phyloP scores from a whole-genome alignment of 2,888 invertebrate genomes.

The Dynastes tityus region DNA sequence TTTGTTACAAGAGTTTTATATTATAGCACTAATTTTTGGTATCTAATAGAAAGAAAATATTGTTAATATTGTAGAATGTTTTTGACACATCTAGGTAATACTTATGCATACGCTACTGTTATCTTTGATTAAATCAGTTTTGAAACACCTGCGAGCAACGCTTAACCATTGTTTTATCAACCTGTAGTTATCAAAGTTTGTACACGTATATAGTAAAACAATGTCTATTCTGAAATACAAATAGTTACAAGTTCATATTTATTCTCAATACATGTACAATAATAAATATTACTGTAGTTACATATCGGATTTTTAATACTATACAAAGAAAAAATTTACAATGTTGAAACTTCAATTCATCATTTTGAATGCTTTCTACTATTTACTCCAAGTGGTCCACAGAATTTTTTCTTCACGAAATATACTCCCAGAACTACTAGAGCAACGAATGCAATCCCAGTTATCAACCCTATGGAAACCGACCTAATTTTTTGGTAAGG shows the following conservation, averaged over 20 bases:
- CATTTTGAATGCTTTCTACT: slow-evolving; percentile 31
- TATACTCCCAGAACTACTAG: slow-evolving; percentile 78
- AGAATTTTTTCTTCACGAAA: slow-evolving; percentile 72
- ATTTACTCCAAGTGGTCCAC: slow-evolving; percentile 54
- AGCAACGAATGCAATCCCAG: slow-evolving; percentile 79
- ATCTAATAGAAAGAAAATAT: too few relatives aligned
- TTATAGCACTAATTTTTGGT: too few relatives aligned
- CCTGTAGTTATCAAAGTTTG: too few relatives aligned
- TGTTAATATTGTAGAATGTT: too few relatives aligned
- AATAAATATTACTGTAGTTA: slow-evolving; percentile 5
- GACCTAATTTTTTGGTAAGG: slow-evolving; percentile 81
- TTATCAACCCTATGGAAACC: slow-evolving; percentile 81
- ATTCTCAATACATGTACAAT: slow-evolving; percentile 15
- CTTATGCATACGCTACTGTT: background rate
- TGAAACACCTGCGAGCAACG: background rate
- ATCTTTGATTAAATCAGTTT: background rate
- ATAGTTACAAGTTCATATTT: slow-evolving; percentile 11
- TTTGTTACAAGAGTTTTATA: too few relatives aligned
- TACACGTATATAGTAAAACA: background rate
- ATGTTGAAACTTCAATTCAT: background rate
- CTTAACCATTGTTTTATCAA: background rate
- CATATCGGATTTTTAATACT: background rate
- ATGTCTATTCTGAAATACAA: background rate
- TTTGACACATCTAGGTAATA: background rate
- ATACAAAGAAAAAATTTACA: slow-evolving; percentile 11